Evolutionary conservation across 2,797 vertebrate species (phyloP).

Genomic region (Helicolenus hilgendorfi): DNA sequence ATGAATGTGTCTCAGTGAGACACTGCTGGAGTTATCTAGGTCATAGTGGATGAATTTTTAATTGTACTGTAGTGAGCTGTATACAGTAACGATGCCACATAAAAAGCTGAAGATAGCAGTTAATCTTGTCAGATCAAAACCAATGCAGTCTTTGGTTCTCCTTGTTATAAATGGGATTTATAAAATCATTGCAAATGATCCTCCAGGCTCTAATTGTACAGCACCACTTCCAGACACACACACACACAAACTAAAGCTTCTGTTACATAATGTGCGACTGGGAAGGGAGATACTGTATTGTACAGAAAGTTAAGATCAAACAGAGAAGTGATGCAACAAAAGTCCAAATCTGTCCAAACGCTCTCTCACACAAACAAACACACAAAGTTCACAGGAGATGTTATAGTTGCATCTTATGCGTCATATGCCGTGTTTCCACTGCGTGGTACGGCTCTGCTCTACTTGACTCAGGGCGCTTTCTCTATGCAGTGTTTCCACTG

Average conservation of each 20-base stretch:
- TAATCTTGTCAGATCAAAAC: constrained; percentile 31
- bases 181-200: constrained; percentile 1
- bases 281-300: neutral
- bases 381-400: neutral
- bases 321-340: too few relatives aligned
- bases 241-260: neutral
- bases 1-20: constrained; percentile 20
- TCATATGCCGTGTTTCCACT: neutral
- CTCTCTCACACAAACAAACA: neutral
- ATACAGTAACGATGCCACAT: constrained; percentile 21
- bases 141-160: neutral
- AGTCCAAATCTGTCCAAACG: neutral
- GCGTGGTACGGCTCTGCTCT: too few relatives aligned
- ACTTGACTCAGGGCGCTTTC: too few relatives aligned
- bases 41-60: constrained; percentile 73
- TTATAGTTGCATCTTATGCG: neutral
- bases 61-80: constrained; percentile 52
- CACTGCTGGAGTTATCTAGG: constrained; percentile 67
- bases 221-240: neutral
- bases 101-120: constrained; percentile 25
- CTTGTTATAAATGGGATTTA: constrained; percentile 9
- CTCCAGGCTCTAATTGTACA: neutral
- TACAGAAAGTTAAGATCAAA: neutral
- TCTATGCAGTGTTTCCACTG: too few relatives aligned
- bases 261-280: neutral